Conservation (phyloP, 2,888 invertebrate genomes). For the Limenitis camilla region DNA sequence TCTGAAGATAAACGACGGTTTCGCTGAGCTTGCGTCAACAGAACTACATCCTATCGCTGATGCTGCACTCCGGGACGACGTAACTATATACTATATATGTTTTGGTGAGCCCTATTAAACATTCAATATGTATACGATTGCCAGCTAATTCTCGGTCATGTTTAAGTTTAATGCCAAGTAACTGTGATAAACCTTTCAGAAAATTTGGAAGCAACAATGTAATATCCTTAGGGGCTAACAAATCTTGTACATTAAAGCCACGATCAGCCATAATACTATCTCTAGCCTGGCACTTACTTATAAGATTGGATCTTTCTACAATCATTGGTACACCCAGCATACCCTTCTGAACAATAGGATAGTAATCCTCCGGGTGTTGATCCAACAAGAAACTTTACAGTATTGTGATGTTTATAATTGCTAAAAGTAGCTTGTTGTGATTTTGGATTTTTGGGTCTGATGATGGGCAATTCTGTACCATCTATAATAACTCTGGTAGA, state of each 20-base stretch:
- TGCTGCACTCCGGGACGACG: too few relatives aligned
- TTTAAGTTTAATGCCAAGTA: not conserved
- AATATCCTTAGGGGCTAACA: too few relatives aligned
- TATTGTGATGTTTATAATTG: slow-evolving; percentile 2
- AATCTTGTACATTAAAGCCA: too few relatives aligned
- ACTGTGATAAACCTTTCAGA: not conserved
- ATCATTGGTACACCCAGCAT: not conserved
- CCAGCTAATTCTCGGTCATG: slow-evolving; percentile 9
- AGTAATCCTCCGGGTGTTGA: slow-evolving; percentile 1
- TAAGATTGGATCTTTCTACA: too few relatives aligned
- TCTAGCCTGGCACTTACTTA: too few relatives aligned
- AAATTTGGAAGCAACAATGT: too few relatives aligned
- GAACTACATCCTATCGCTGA: too few relatives aligned
- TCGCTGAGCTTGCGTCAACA: too few relatives aligned
- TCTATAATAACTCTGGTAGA: not conserved
- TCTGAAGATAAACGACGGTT: too few relatives aligned
- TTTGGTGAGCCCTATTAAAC: slow-evolving; percentile 17
- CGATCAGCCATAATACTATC: too few relatives aligned
- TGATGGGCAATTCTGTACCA: not conserved
- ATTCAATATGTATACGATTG: slow-evolving; percentile 21
- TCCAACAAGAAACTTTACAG: not conserved
- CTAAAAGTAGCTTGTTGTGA: slow-evolving; percentile 5
- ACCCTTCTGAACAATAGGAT: not conserved
- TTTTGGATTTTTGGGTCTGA: not conserved
- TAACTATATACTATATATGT: too few relatives aligned